A percentile compares a stretch with the other conserved stretches of the same genome.
These are phyloP conservation scores for Verasper variegatus DNA, from an alignment of 2,113 vertebrate genomes.

Conservation along the genomic window DNA sequence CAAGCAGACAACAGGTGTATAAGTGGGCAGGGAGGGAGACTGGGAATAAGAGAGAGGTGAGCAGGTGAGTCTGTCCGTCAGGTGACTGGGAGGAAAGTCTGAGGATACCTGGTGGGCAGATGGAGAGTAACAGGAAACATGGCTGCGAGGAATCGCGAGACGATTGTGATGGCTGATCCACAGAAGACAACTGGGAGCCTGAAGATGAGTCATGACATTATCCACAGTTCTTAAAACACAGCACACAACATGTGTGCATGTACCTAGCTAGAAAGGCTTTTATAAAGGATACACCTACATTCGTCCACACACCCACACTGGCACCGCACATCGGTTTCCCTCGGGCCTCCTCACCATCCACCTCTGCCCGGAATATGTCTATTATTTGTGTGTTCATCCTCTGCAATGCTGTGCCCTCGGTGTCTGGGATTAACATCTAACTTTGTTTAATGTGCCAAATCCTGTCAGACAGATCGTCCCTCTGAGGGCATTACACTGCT, in stretches of 20 bases:
- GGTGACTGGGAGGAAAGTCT: too few species aligned
- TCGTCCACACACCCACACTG: not conserved
- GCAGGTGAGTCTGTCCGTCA: too few species aligned
- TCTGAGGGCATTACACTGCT: conserved; percentile 54
- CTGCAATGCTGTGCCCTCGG: conserved; percentile 20
- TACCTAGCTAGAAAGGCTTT: not conserved
- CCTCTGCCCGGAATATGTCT: not conserved
- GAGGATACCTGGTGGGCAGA: too few species aligned
- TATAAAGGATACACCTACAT: not conserved
- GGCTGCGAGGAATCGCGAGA: too few species aligned
- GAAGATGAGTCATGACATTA: not conserved
- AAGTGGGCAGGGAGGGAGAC: too few species aligned
- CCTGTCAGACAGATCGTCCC: conserved; percentile 51
- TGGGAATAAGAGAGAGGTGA: too few species aligned
- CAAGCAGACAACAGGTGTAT: too few species aligned
- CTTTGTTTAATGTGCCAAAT: conserved; percentile 46
- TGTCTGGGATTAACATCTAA: conserved; percentile 47
- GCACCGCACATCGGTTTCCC: conserved; percentile 1
- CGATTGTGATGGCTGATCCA: too few species aligned
- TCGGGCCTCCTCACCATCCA: not conserved
- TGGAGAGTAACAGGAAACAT: too few species aligned
- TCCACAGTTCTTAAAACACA: not conserved
- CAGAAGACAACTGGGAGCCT: not conserved
- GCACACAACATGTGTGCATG: too few species aligned
- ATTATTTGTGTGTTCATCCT: conserved; percentile 38